Percentiles rank a stretch among this genome's conserved stretches.
phyloP scores from a whole-genome alignment of 2,888 invertebrate genomes.

The Lapara coniferarum region DNA sequence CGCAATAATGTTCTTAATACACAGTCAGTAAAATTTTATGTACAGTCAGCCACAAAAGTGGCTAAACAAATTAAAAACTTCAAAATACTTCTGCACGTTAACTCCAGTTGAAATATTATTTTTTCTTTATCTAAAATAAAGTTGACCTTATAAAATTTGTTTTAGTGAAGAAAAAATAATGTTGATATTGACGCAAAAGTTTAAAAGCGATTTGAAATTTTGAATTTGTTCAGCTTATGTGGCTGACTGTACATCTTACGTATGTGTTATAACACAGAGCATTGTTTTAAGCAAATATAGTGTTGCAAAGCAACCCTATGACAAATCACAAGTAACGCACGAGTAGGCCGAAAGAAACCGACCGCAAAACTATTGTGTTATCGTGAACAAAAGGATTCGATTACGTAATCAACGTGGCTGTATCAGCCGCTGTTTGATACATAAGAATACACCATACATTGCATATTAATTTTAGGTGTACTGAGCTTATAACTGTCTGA shows the following conservation, averaged over 20 bases:
- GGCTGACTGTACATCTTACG: slow-evolving; percentile 40
- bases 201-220: too few relatives aligned
- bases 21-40: slow-evolving; percentile 42
- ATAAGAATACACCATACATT: slow-evolving; percentile 3
- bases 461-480: neutral
- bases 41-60: too few relatives aligned
- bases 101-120: too few relatives aligned
- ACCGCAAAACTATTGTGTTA: slow-evolving; percentile 43
- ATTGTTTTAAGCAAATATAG: slow-evolving; percentile 42
- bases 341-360: slow-evolving; percentile 46
- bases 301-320: slow-evolving; percentile 29
- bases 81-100: too few relatives aligned
- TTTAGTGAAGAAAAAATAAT: too few relatives aligned
- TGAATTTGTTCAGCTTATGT: too few relatives aligned
- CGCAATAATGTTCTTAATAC: slow-evolving; percentile 40
- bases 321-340: slow-evolving; percentile 42
- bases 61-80: too few relatives aligned
- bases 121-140: too few relatives aligned
- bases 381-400: slow-evolving; percentile 36
- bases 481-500: too few relatives aligned
- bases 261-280: slow-evolving; percentile 44
- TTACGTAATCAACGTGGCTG: slow-evolving; percentile 34
- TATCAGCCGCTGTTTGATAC: neutral
- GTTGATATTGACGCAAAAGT: too few relatives aligned
- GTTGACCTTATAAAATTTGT: too few relatives aligned